phyloP scores from a whole-genome alignment of 2,113 vertebrate genomes.

The Myodes glareolus region DNA sequence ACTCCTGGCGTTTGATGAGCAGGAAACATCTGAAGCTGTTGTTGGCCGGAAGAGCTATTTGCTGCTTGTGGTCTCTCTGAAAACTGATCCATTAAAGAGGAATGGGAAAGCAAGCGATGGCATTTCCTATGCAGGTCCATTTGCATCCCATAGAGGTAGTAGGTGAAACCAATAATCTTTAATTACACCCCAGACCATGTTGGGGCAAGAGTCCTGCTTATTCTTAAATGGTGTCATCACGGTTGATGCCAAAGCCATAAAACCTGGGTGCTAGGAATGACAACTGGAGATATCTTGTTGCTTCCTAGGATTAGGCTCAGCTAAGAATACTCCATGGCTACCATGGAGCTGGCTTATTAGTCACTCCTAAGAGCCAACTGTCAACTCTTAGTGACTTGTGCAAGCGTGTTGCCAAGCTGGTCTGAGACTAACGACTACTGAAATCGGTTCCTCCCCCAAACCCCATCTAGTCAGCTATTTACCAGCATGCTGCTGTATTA shows the following conservation, averaged over 20 bases:
- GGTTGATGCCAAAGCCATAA: not conserved
- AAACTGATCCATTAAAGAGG: slow-evolving; percentile 17
- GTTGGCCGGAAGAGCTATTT: not conserved
- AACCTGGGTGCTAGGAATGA: not conserved
- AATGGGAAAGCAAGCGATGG: not conserved
- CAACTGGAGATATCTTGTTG: not conserved
- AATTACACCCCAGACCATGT: not conserved
- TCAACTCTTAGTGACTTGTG: not conserved
- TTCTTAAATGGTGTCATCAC: not conserved
- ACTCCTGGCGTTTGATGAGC: not conserved
- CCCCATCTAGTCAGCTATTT: not conserved
- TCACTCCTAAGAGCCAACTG: not conserved
- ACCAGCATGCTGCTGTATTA: not conserved
- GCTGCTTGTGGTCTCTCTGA: not conserved
- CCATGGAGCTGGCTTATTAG: not conserved
- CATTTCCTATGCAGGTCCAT: not conserved
- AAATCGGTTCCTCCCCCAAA: not conserved
- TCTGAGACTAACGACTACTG: not conserved
- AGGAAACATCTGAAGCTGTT: not conserved
- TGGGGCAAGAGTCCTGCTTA: not conserved
- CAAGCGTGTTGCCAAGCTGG: not conserved
- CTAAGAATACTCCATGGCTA: not conserved
- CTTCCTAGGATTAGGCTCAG: not conserved
- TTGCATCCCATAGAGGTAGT: not conserved
- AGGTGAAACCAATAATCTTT: not conserved